Conservation (phyloP, 2,797 vertebrate genomes). For the Myripristis murdjan region DNA sequence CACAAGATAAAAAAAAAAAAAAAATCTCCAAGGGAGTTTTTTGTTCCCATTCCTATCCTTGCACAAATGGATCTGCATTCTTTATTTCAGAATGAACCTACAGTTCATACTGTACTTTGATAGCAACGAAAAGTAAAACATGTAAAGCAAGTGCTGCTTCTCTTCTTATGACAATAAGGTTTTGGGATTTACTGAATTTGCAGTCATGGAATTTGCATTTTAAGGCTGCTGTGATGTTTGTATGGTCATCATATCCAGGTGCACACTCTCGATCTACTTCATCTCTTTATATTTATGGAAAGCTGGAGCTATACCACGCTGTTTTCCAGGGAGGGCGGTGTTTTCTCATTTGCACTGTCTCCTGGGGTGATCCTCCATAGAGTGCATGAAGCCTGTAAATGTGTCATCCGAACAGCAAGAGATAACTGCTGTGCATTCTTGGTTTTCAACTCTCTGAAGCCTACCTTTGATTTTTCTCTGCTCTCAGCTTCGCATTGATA, state of each 20-base stretch:
- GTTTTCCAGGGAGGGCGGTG: slow-evolving; percentile 14
- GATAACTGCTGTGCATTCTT: slow-evolving; percentile 74
- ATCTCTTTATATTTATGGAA: background rate
- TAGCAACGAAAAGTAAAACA: too few relatives aligned
- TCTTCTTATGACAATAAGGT: background rate
- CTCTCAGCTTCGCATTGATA: slow-evolving; percentile 75
- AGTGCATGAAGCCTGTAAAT: slow-evolving; percentile 57
- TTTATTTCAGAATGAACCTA: too few relatives aligned
- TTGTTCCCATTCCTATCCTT: too few relatives aligned
- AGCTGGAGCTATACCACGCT: slow-evolving; percentile 5
- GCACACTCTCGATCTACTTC: background rate
- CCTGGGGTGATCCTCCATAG: slow-evolving; percentile 43
- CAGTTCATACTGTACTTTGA: too few relatives aligned
- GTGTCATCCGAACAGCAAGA: slow-evolving; percentile 73
- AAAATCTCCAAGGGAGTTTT: too few relatives aligned
- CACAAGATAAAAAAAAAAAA: background rate
- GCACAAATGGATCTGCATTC: too few relatives aligned
- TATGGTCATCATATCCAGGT: background rate
- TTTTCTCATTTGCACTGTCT: slow-evolving; percentile 49
- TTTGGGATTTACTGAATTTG: background rate
- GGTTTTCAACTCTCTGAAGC: slow-evolving; percentile 70
- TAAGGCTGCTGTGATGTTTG: background rate
- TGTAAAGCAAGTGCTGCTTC: too few relatives aligned
- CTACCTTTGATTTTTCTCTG: slow-evolving; percentile 74
- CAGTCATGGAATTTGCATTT: slow-evolving; percentile 1